These are phyloP conservation scores for Simalia tracyae DNA, from an alignment of 2,797 vertebrate genomes.

Conservation along the genomic window DNA sequence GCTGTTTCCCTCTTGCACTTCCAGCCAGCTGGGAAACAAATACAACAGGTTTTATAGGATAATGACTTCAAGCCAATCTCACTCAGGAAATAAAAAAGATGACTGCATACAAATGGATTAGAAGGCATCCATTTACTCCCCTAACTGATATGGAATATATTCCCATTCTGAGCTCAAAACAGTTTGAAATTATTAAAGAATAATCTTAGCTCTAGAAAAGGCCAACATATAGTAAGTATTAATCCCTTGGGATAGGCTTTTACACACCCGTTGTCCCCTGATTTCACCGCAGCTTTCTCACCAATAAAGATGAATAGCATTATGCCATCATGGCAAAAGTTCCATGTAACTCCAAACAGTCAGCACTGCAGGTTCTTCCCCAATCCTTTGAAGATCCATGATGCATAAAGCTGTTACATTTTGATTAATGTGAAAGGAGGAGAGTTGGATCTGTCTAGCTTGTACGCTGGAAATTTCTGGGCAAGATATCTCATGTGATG, in stretches of 20 bases:
- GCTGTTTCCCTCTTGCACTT: neutral
- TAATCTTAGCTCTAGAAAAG: neutral
- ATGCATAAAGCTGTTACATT: too few species aligned
- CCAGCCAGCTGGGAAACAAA: neutral
- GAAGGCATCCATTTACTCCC: neutral
- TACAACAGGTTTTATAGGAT: neutral
- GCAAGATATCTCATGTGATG: neutral
- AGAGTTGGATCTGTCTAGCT: neutral
- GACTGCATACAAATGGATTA: neutral
- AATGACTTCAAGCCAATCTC: neutral
- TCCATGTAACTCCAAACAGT: neutral
- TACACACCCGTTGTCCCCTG: neutral
- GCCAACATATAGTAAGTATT: neutral
- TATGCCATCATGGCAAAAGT: neutral
- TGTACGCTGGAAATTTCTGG: neutral
- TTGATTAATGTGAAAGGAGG: neutral
- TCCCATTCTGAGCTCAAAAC: neutral
- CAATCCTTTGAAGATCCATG: neutral
- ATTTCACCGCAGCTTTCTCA: neutral
- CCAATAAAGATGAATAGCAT: neutral
- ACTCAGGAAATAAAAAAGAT: neutral
- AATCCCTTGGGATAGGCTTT: neutral
- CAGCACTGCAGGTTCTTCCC: neutral
- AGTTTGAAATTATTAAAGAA: neutral
- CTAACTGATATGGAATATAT: neutral